A percentile compares a stretch with the other conserved stretches of the same genome.
These are phyloP conservation scores for Clarias macrocephalus DNA, from an alignment of 2,113 vertebrate genomes.

Conservation along the genomic window DNA sequence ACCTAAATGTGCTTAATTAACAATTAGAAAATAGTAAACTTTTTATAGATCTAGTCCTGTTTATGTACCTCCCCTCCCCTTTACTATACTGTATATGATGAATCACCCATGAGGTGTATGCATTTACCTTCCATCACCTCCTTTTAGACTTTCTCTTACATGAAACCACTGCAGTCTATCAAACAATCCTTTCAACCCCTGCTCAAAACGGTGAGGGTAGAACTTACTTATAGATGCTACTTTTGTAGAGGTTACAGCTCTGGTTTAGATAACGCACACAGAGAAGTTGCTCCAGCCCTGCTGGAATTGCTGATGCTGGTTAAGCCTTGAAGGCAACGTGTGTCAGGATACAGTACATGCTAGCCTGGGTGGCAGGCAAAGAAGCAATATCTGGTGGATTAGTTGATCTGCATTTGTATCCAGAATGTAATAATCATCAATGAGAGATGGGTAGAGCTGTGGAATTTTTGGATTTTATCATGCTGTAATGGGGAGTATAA, in stretches of 20 bases:
- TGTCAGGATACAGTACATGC: conserved; percentile 14
- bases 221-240: conserved; percentile 55
- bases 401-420: conserved; percentile 2
- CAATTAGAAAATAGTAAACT: not conserved
- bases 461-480: not conserved
- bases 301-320: conserved; percentile 39
- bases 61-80: not conserved
- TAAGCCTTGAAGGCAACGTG: not conserved
- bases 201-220: conserved; percentile 35
- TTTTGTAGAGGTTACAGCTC: conserved; percentile 12
- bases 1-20: not conserved
- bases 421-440: not conserved
- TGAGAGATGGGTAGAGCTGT: conserved; percentile 2
- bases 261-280: conserved; percentile 36
- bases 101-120: not conserved
- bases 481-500: not conserved
- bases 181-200: conserved; percentile 53
- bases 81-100: not conserved
- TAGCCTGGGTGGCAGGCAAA: conserved; percentile 3
- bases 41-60: not conserved
- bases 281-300: conserved; percentile 27
- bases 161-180: conserved; percentile 52
- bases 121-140: conserved; percentile 32
- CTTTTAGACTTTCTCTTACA: conserved; percentile 20
- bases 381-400: not conserved